Evolutionary conservation across 2,888 invertebrate genomes (phyloP).

Genomic region (Clitarchus hookeri): DNA sequence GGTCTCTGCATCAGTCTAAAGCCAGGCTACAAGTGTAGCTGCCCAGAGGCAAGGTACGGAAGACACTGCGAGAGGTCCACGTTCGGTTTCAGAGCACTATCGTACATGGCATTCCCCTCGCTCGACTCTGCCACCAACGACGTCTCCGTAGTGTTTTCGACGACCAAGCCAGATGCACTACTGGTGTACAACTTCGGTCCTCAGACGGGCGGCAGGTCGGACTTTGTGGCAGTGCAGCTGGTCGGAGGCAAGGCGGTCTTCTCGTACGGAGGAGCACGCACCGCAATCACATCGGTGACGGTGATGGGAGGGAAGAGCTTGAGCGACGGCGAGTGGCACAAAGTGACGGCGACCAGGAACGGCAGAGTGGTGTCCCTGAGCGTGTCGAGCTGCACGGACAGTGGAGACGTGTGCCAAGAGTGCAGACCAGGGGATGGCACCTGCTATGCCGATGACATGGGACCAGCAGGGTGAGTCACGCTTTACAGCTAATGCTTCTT

Average conservation of each 20-base stretch:
- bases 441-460: conserved; percentile 85
- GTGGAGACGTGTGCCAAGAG: conserved; percentile 84
- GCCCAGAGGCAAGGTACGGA: conserved; percentile 84
- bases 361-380: conserved; percentile 86
- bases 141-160: conserved; percentile 88
- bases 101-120: conserved; percentile 86
- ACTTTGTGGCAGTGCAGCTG: conserved; percentile 91
- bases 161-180: conserved; percentile 82
- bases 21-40: conserved; percentile 81
- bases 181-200: conserved; percentile 91
- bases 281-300: conserved; percentile 81
- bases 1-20: conserved; percentile 88
- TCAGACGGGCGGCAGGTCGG: conserved; percentile 85
- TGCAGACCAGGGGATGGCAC: conserved; percentile 80
- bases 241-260: conserved; percentile 83
- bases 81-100: conserved; percentile 85
- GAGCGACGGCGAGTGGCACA: conserved; percentile 89
- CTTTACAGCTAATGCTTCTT: conserved; percentile 10
- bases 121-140: conserved; percentile 89
- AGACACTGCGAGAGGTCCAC: conserved; percentile 89
- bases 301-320: conserved; percentile 65
- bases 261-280: conserved; percentile 87
- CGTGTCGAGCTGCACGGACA: conserved; percentile 79
- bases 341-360: conserved; percentile 88
- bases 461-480: conserved; percentile 79